phyloP scores from a whole-genome alignment of 2,888 invertebrate species.

The Allacma fusca region DNA sequence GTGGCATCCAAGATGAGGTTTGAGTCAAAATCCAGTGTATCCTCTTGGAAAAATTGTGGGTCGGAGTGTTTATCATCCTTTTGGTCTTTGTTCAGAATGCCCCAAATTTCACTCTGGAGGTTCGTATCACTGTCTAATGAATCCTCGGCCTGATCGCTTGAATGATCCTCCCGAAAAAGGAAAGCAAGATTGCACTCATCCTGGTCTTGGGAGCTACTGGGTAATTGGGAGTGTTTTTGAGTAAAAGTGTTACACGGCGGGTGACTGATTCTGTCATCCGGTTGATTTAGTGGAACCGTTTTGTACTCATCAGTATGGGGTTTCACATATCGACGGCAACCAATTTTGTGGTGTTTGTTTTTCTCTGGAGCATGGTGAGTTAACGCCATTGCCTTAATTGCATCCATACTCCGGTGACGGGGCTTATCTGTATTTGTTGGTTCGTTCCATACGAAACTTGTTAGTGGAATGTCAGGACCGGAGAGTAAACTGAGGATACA shows the following conservation, averaged over 20 bases:
- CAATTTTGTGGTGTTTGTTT: conserved; percentile 7
- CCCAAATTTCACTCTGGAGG: conserved; percentile 2
- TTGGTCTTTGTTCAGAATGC: background rate
- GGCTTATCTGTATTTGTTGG: background rate
- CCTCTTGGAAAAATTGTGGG: background rate
- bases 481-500: conserved; percentile 47
- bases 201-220: too few species aligned
- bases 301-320: background rate
- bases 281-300: background rate
- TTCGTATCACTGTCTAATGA: conserved; percentile 2
- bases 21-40: conserved; percentile 15
- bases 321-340: background rate
- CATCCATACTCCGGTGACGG: background rate
- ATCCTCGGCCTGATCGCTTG: background rate
- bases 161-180: background rate
- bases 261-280: background rate
- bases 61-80: background rate
- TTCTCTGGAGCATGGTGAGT: conserved; percentile 5
- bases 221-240: background rate
- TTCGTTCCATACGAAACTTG: background rate
- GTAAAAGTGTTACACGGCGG: background rate
- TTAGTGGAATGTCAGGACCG: conserved; percentile 4
- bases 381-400: conserved; percentile 4
- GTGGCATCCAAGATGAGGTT: background rate
- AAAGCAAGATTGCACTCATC: background rate